Percentiles rank a stretch among this genome's conserved stretches.
These are phyloP conservation scores for Campoplex capitator DNA, from an alignment of 2,888 invertebrate species.

Conservation along the genomic window DNA sequence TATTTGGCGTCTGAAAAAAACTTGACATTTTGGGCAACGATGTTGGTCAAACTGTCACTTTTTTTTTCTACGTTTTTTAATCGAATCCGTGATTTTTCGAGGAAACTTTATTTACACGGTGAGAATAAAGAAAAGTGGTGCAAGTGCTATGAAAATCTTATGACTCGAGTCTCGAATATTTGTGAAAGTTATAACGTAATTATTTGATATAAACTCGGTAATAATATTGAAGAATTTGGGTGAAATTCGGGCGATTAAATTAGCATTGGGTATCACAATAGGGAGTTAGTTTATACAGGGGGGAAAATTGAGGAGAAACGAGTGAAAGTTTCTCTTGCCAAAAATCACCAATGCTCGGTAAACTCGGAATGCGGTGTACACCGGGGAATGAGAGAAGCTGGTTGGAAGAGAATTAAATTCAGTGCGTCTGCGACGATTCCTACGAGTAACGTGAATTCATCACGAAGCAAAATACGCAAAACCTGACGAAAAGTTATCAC, in stretches of 20 bases:
- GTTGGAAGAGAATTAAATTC: constrained; percentile 48
- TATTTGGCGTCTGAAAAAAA: neutral
- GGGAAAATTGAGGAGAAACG: constrained; percentile 35
- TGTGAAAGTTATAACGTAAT: constrained; percentile 1
- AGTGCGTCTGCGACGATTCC: constrained; percentile 49
- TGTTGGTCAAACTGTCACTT: neutral
- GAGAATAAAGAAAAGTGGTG: neutral
- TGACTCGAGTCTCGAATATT: neutral
- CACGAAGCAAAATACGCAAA: constrained; percentile 55
- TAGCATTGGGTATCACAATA: constrained; percentile 50
- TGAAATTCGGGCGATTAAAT: constrained; percentile 41
- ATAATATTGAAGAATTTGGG: neutral
- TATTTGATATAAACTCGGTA: constrained; percentile 1
- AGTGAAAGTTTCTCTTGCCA: constrained; percentile 31
- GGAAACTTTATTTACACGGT: neutral
- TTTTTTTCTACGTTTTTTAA: neutral
- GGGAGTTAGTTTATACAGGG: constrained; percentile 25
- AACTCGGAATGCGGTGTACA: constrained; percentile 19
- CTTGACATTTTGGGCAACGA: neutral
- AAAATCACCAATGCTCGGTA: constrained; percentile 51
- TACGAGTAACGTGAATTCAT: constrained; percentile 48
- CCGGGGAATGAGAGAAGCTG: neutral
- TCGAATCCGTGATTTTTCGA: too few species aligned
- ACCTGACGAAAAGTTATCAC: constrained; percentile 55
- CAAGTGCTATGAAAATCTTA: neutral